phyloP scores from a whole-genome alignment of 2,888 invertebrate genomes.

The Eupithecia pulchellata region DNA sequence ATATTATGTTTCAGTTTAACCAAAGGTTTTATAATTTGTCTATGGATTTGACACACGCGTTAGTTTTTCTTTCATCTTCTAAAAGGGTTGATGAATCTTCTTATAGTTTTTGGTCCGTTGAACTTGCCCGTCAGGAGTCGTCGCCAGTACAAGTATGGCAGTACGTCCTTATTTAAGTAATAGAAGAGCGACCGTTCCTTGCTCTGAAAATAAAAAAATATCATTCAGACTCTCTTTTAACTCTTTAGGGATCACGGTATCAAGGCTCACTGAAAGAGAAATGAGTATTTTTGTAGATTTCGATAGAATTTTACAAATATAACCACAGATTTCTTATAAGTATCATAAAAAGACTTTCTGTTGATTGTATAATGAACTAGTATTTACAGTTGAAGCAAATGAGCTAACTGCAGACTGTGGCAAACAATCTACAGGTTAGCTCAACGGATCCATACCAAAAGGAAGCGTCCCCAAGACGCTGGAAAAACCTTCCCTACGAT shows the following conservation, averaged over 20 bases:
- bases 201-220: constrained; percentile 68
- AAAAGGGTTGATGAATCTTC: constrained; percentile 75
- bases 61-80: not conserved
- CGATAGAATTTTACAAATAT: too few relatives aligned
- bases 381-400: too few relatives aligned
- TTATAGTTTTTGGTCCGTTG: constrained; percentile 88
- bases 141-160: constrained; percentile 96
- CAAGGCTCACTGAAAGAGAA: not conserved
- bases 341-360: too few relatives aligned
- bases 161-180: constrained; percentile 90
- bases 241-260: not conserved
- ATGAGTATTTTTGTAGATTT: too few relatives aligned
- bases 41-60: not conserved
- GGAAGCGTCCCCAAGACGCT: too few relatives aligned
- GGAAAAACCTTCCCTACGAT: too few relatives aligned
- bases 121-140: constrained; percentile 92
- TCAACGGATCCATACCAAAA: too few relatives aligned
- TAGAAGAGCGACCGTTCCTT: constrained; percentile 87
- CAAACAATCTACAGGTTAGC: too few relatives aligned
- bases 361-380: too few relatives aligned
- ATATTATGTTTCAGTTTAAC: constrained; percentile 3
- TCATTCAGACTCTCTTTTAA: not conserved
- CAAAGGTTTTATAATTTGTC: not conserved
- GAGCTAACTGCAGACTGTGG: too few relatives aligned
- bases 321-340: too few relatives aligned